phyloP scores from a whole-genome alignment of 2,888 invertebrate species.

The Dryomyza anilis region DNA sequence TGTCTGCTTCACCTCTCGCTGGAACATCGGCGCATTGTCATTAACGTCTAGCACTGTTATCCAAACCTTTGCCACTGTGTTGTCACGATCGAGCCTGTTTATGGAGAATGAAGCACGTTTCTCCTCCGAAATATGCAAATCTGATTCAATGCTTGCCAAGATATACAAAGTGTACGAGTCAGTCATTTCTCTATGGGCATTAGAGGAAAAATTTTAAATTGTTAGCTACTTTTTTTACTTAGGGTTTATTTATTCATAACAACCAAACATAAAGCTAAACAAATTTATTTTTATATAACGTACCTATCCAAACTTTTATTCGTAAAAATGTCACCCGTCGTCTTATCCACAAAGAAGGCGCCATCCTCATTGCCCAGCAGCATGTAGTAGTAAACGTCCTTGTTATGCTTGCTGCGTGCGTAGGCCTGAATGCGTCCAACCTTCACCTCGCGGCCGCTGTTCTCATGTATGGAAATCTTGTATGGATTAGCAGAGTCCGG shows the following conservation, averaged over 20 bases:
- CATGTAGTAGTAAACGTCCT: conserved; percentile 83
- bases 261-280: neutral
- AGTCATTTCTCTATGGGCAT: conserved; percentile 69
- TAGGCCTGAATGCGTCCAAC: conserved; percentile 65
- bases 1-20: conserved; percentile 55
- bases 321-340: conserved; percentile 79
- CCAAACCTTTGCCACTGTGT: conserved; percentile 73
- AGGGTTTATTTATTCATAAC: too few species aligned
- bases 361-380: conserved; percentile 77
- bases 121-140: conserved; percentile 68
- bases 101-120: conserved; percentile 62
- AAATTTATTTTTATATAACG: neutral
- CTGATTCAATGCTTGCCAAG: conserved; percentile 82
- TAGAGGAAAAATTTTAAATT: too few species aligned
- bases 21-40: conserved; percentile 81
- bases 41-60: conserved; percentile 81
- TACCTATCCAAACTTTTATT: conserved; percentile 79
- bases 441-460: conserved; percentile 68
- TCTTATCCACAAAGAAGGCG: conserved; percentile 78
- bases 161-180: conserved; percentile 77
- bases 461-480: conserved; percentile 75
- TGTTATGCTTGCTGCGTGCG: conserved; percentile 77
- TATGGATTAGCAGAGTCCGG: conserved; percentile 68
- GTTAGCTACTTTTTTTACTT: too few species aligned
- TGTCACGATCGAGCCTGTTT: conserved; percentile 65